Evolutionary conservation across 2,888 invertebrate species (phyloP), one percentile per base, ranked within the genome.

Genomic region (Nemapogon koenigi): DNA sequence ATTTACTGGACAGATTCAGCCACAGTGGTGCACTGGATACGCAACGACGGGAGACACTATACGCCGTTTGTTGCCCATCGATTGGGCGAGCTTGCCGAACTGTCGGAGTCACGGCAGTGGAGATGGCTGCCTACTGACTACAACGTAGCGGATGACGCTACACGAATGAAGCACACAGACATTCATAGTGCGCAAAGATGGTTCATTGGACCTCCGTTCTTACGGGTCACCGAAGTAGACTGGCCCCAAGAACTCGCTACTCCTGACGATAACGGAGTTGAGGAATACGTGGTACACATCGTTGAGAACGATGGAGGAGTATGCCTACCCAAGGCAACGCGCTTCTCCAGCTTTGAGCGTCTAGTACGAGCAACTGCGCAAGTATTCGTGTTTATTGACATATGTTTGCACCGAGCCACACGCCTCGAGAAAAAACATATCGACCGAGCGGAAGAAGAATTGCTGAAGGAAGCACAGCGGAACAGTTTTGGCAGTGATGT

Each of bases 71-170:
- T 35, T 2, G 35, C 35, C 3, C 35, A 35, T 35, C 22, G 35
- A 8, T 16, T 35, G 11, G 35, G 17, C 2, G 35, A 35, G 17
- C 10, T 35, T 2, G 17, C 19, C 4, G 25, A 35, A n/a, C n/a
- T n/a, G n/a, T n/a, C n/a, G n/a, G n/a, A n/a, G n/a, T n/a, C 16
- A 4, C 4, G 19, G 1, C 19, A 43, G 2, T 48, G 46, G 48
- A 15, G 36, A 14, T 46, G 44, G 43, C 38, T 49, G 1, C 43
- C 44, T 1, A 26, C 40, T 0, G 36, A 43, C 2, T 7, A 26
- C 13, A 46, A 41, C 22, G 18, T 37, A 3, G 44, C 46, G 4
- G 43, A 46, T 22, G 31, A 38, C n/a, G 44, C 41, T 13, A 48
- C 48, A 3, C 37, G 42, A 16, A 10, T 32, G 22, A 26, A 16